Conservation (phyloP, 64 coral and sea anemone genomes). For the Pocillopora verrucosa region DNA sequence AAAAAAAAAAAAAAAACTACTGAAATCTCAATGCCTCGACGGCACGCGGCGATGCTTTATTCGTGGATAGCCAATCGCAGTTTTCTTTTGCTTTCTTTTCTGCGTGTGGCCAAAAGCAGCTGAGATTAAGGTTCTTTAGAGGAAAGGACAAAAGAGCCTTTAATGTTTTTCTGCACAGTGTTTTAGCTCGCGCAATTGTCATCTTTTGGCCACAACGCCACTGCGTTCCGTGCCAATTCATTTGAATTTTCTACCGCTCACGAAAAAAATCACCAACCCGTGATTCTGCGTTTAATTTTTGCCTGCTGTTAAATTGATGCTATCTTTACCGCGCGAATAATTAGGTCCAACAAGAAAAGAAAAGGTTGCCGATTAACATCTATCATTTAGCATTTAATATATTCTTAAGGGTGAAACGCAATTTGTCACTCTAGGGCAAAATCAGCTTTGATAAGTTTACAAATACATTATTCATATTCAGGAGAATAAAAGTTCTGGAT, state of each 20-base stretch:
- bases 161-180: not conserved
- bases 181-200: not conserved
- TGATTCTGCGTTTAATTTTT: not conserved
- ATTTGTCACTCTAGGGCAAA: constrained; percentile 3
- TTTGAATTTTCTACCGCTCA: not conserved
- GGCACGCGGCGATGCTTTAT: not conserved
- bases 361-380: not conserved
- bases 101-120: not conserved
- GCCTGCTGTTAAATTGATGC: not conserved
- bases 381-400: constrained; percentile 1
- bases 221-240: not conserved
- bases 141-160: not conserved
- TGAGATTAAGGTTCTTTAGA: not conserved
- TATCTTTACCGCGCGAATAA: not conserved
- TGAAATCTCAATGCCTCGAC: too few relatives aligned
- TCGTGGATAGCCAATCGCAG: not conserved
- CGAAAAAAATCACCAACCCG: not conserved
- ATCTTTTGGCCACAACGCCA: not conserved
- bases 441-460: constrained; percentile 21
- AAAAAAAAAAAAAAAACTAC: too few relatives aligned
- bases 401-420: not conserved
- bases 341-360: not conserved
- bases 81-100: not conserved
- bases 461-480: constrained; percentile 1
- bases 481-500: not conserved